Evolutionary conservation across 2,888 invertebrate genomes (phyloP), one percentile per base, ranked within the genome.

Genomic region (Cataglyphis altisquamis): DNA sequence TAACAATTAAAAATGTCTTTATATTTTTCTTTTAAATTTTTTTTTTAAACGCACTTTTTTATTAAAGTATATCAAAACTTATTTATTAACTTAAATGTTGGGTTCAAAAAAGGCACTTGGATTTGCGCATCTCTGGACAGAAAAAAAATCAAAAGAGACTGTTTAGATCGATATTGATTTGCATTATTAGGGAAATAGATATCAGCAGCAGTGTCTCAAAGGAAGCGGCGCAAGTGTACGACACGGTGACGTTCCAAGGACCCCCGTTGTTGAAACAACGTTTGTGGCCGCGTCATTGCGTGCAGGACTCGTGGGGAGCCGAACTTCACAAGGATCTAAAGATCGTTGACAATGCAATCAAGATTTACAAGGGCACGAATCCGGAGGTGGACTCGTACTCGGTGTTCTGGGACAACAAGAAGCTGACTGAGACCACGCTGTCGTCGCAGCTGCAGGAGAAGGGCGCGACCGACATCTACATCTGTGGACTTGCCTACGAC

Each of bases 381-480:
- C 97, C 99, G 0, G 98, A 98, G 90, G 98, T 99, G 82, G 99
- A 99, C 95, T 98, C 99, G 1, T 99, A 99, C 95, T 99, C 99
- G 0, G 99, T 99, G 66, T 99, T 99, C 96, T 99, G 98, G 98
- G 99, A 99, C 95, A 99, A 99, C 95, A 98, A 98, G 95, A 98
- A 98, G 95, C 95, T 98, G 85, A 97, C 97, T 0, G 97, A 98
- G 94, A 99, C 99, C 6, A 97, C 97, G 15, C 96, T 99, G 64
- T 97, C 97, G 93, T 96, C 97, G 10, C 97, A 98, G 93, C 96
- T 99, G 83, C 96, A 97, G 84, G 95, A 97, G 95, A 96, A 97
- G 91, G 97, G 97, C 82, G 97, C 98, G 72, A 98, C 98, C 5
- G 99, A 99, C 94, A 98, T 99, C 89, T 99, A 98, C 95, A 97